Percentiles rank a stretch among this genome's conserved stretches.
phyloP scores from a whole-genome alignment of 1,140 invertebrate species.

The Drosophila nebulosa region DNA sequence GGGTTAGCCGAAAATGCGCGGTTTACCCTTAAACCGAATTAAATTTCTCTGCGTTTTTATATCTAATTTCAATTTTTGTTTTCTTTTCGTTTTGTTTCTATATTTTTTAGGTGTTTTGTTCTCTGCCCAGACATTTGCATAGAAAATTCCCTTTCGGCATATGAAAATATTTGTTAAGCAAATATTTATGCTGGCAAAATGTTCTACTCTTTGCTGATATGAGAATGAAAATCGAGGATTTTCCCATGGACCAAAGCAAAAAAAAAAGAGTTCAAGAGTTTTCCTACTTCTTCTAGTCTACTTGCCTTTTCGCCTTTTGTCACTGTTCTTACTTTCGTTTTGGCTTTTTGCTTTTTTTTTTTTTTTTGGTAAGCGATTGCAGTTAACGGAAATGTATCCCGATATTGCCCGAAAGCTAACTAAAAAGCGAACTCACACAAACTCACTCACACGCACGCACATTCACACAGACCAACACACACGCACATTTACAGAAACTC shows the following conservation, averaged over 20 bases:
- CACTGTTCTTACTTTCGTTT: conserved; percentile 16
- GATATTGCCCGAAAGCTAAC: conserved; percentile 59
- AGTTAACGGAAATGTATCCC: conserved; percentile 69
- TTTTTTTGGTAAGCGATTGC: conserved; percentile 22
- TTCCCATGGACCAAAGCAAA: background rate
- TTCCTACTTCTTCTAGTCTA: background rate
- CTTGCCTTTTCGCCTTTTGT: conserved; percentile 1
- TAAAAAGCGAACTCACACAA: conserved; percentile 51
- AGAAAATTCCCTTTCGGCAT: conserved; percentile 43
- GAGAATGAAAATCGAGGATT: conserved; percentile 18
- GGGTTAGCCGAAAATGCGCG: conserved; percentile 51
- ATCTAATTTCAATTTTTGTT: conserved; percentile 69
- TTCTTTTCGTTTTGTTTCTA: conserved; percentile 10
- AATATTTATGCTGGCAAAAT: conserved; percentile 52
- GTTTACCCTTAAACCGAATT: conserved; percentile 66
- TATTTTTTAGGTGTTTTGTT: background rate
- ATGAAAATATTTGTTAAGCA: conserved; percentile 47
- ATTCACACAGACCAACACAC: conserved; percentile 21
- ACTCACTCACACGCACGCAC: conserved; percentile 20
- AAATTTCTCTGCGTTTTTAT: conserved; percentile 41
- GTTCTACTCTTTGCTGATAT: conserved; percentile 15
- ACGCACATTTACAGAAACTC: conserved; percentile 2
- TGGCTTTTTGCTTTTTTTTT: background rate
- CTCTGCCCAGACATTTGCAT: conserved; percentile 50
- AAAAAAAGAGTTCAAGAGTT: background rate